Base-by-base conservation (phyloP, 2,797 vertebrate genomes). In the Acanthurus leucopareius region DNA sequence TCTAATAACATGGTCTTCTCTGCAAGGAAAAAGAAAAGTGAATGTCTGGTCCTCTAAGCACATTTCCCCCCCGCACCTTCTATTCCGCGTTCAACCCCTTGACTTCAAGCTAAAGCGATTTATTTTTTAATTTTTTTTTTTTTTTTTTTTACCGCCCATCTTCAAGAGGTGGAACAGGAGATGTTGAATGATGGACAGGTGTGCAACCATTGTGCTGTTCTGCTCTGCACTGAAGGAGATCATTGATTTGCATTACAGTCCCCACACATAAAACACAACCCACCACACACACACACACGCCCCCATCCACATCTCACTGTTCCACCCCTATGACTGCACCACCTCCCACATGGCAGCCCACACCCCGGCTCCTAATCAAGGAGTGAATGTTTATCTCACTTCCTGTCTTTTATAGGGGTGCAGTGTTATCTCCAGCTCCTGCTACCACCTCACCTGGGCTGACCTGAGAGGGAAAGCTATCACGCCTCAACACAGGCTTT, bases 161-260 rank as follows among this genome's bases (percentile, higher is more conserved):
- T 88, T 90, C 77, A 91, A 88, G 86, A 88, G 89, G 85, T 89
- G 89, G 91, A 93, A 92, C 86, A 90, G 83, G 79, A 92, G 88
- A 90, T 86, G 91, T 85, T 92, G 93, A 93, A 79, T 93, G 93
- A 94, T 93, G 91, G 93, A 93, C 92, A 94, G 93, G 91, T 94
- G 93, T 90, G 91, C 88, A 82, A 89, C 73, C 88, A 87, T 92
- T 93, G 91, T 93, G 92, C 83, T 89, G 88, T 88, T 90, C 87
- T 80, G 84, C 88, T 92, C 75, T 83, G 90, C 93, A 87, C 89
- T 86, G 82, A 88, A 92, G 91, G 89, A 93, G 91, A 93, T 91
- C 93, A 93, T 92, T 92, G 91, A 94, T 94, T 93, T 93, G 91
- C 90, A 93, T 94, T 86, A 87, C 76, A 76, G 86, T 75, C 85